phyloP scores from a whole-genome alignment of 1,140 invertebrate genomes.

The Caenorhabditis inopinata region DNA sequence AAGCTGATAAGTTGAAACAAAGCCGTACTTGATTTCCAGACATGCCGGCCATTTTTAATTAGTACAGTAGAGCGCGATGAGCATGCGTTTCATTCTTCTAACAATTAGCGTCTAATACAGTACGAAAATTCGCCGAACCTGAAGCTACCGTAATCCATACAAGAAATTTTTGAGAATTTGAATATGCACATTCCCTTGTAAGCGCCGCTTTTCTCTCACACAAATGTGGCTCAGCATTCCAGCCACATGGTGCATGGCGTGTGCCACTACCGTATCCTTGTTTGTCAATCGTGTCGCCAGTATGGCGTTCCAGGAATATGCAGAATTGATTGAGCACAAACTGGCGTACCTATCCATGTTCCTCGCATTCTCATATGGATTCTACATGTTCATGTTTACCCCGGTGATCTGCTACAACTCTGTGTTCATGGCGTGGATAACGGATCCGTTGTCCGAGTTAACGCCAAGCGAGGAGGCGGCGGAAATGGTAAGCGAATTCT shows the following conservation, averaged over 20 bases:
- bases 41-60: too few relatives aligned
- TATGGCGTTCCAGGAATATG: not conserved
- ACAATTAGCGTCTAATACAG: too few relatives aligned
- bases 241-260: slow-evolving; percentile 29
- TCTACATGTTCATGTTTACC: not conserved
- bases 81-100: too few relatives aligned
- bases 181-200: too few relatives aligned
- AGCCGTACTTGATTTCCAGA: too few relatives aligned
- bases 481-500: not conserved
- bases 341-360: not conserved
- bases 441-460: slow-evolving; percentile 1
- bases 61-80: too few relatives aligned
- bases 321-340: not conserved
- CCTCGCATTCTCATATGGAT: not conserved
- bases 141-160: too few relatives aligned
- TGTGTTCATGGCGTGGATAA: not conserved
- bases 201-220: too few relatives aligned
- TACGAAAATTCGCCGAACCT: too few relatives aligned
- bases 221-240: not conserved
- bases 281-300: not conserved
- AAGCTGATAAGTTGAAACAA: too few relatives aligned
- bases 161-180: too few relatives aligned
- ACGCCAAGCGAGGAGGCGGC: not conserved
- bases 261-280: slow-evolving; percentile 14
- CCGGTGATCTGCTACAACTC: not conserved